Evolutionary conservation across 2,888 invertebrate genomes (phyloP), one percentile per base, ranked within the genome.

Genomic region (Aleiodes testaceus): DNA sequence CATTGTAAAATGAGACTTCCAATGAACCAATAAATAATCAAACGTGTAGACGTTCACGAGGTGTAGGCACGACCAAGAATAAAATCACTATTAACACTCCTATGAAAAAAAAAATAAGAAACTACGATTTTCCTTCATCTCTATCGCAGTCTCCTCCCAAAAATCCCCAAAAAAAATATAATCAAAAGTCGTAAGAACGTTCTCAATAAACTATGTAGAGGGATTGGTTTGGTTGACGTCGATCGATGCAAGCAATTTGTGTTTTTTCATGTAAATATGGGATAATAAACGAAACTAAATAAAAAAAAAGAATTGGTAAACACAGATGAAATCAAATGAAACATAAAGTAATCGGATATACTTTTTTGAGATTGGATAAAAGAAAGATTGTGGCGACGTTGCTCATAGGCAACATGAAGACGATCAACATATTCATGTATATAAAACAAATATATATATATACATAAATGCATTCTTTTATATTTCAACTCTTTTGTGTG

Each of bases 51-150:
- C 72, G 67, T 63, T 72, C 70, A 75, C 73, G 67, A 73, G 68
- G 69, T 72, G 71, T 74, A 75, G 71, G 71, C 71, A 75, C 73
- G 75, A 73, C 70, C 67, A 73, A 72, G 59, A 75, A 68, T 70
- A 42, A 70, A 66, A 74, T n/a, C 18, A 55, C 69, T 70, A 71
- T 65, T 12, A 66, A 71, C 22, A 44, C 36, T 61, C 45, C 67
- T 66, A 36, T 36, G 44, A 53, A 66, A 66, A 42, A 44, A 63
- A 45, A 47, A 45, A 12, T 22, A 45, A 67, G 14, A 20, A 59
- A 47, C 55, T 52, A 65, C 49, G 14, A 47, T 42, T 65, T 16
- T 45, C 20, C 14, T 22, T 22, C 42, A 53, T 55, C 22, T 45
- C 22, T 45, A 45, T 14, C 18, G 47, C 2, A 14, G 9, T 63